A percentile compares a stretch with the other conserved stretches of the same genome.
phyloP scores from a whole-genome alignment of 2,113 vertebrate genomes.

The Poicephalus meyeri region DNA sequence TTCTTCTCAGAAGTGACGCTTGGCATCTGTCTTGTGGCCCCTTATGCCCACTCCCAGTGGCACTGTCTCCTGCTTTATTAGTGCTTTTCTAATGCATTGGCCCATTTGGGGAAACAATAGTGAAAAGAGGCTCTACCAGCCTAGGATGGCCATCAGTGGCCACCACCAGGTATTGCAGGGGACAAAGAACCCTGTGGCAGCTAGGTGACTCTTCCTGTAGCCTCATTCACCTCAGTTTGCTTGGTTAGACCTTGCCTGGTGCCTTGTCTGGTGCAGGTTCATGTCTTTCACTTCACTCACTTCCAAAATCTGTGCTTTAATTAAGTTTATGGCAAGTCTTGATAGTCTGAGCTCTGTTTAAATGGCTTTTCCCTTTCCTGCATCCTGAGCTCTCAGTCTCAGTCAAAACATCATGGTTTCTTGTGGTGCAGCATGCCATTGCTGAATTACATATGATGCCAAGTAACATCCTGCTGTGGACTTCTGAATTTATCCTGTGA shows the following conservation, averaged over 20 bases:
- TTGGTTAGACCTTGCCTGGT: neutral
- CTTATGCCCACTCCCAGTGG: neutral
- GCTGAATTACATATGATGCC: neutral
- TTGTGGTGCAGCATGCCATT: fast-evolving
- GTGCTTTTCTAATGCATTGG: neutral
- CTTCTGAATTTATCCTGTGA: neutral
- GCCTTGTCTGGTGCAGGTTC: neutral
- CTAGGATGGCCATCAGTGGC: neutral
- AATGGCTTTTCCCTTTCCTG: neutral
- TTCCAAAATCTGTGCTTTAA: neutral
- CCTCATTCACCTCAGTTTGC: fast-evolving
- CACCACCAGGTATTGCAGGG: neutral
- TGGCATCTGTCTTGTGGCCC: neutral
- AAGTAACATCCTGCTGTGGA: neutral
- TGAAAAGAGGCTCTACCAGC: neutral
- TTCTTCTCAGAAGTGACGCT: neutral
- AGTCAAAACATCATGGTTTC: neutral
- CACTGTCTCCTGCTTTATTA: neutral
- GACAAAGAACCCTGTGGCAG: neutral
- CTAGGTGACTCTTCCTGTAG: neutral
- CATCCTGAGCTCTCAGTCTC: neutral
- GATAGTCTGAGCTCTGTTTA: neutral
- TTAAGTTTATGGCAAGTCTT: neutral
- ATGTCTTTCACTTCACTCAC: neutral
- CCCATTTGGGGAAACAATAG: neutral